Conservation (phyloP, 2,113 vertebrate species). For the Dinomys branickii region DNA sequence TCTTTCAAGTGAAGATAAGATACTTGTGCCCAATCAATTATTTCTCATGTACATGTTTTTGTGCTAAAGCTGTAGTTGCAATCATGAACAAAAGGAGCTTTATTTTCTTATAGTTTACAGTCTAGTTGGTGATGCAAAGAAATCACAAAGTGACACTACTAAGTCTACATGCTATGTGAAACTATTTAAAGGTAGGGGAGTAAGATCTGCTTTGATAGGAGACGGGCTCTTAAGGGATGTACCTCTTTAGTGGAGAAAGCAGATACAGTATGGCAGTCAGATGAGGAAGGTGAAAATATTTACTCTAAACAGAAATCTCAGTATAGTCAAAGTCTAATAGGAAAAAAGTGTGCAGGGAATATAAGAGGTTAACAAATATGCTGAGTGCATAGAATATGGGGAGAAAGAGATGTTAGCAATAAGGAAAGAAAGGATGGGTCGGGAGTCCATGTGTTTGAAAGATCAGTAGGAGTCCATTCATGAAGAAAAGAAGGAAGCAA, state of each 20-base stretch:
- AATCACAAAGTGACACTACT: background rate
- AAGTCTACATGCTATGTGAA: background rate
- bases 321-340: background rate
- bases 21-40: background rate
- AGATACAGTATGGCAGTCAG: background rate
- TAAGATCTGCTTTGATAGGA: background rate
- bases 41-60: background rate
- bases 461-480: background rate
- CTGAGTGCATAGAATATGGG: background rate
- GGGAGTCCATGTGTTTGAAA: background rate
- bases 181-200: accelerated
- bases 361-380: background rate
- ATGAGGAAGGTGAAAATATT: background rate
- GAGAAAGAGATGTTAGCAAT: background rate
- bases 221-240: background rate
- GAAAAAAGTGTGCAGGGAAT: background rate
- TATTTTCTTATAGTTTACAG: background rate
- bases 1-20: background rate
- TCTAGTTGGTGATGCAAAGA: background rate
- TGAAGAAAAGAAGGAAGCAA: background rate
- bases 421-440: background rate
- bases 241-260: background rate
- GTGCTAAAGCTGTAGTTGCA: background rate
- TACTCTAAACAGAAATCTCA: background rate
- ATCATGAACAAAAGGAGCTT: background rate